A percentile compares a stretch with the other conserved stretches of the same genome.
Evolutionary conservation across 2,797 vertebrate genomes (phyloP).

Genomic region (Myoxocephalus aenaeus): DNA sequence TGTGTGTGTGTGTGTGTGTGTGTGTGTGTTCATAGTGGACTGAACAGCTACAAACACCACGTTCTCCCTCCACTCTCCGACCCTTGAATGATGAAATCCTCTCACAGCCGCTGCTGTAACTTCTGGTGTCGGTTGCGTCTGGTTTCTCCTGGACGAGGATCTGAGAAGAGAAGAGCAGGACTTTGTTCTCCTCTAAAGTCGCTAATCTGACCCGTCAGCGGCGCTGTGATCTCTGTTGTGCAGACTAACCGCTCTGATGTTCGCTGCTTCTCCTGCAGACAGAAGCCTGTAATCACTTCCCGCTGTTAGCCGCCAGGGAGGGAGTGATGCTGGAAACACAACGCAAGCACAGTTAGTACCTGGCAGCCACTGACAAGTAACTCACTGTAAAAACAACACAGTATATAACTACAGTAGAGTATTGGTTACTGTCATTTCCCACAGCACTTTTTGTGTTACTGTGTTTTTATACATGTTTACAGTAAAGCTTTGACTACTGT

Average conservation of each 20-base stretch:
- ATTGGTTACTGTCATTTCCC: too few relatives aligned
- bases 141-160: conserved; percentile 1
- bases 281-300: conserved; percentile 24
- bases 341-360: too few relatives aligned
- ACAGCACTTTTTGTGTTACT: too few relatives aligned
- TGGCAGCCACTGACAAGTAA: too few relatives aligned
- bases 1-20: neutral
- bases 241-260: conserved; percentile 19
- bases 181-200: conserved; percentile 39
- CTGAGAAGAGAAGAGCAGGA: neutral
- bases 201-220: conserved; percentile 45
- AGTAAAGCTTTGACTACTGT: too few relatives aligned
- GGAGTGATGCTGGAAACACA: too few relatives aligned
- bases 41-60: too few relatives aligned
- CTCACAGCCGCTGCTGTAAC: conserved; percentile 1
- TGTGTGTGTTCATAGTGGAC: neutral
- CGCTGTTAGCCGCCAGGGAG: too few relatives aligned
- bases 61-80: neutral
- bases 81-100: conserved; percentile 8
- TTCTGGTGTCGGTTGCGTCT: conserved; percentile 3
- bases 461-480: too few relatives aligned
- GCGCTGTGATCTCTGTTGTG: conserved; percentile 40
- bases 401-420: too few relatives aligned
- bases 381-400: too few relatives aligned
- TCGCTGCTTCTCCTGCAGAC: neutral